Base-by-base conservation (phyloP, 1,140 invertebrate species). In the Lordiphosa collinella region DNA sequence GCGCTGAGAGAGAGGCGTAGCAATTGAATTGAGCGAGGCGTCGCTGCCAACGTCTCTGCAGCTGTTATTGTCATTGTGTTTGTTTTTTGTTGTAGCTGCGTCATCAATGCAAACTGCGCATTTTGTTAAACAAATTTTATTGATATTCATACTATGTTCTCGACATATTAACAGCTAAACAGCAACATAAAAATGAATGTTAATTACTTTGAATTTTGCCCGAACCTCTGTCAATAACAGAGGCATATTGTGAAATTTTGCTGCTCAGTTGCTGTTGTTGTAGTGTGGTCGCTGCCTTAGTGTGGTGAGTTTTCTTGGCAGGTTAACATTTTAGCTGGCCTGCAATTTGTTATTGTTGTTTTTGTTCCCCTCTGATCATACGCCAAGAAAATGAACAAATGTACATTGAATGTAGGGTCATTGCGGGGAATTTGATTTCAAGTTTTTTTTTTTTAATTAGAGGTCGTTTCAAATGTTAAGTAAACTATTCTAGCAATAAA, bases 81-180 rank as follows among this genome's bases (percentile, higher is more conserved):
- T 70, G 25, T 29, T 43, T 43, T 18, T 11, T 43, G 18, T 49
- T 71, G 75, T 67, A 79, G 74, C 75, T 82, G 78, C 78, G 78
- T 82, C 78, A 82, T 82, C 79, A 78, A 69, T 82, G 78, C 78
- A 65, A 82, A 82, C 78, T 82, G 78, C 78, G 78, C 78, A 82
- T 67, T 82, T 80, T 71, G 52, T 51, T 57, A 31, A 72, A 68
- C 64, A 59, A 61, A 38, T 63, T 31, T 75, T 22, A 0, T 22
- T 49, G 14, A 41, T 59, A 66, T 62, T 75, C 52, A 67, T 67
- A 58, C 59, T 63, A 60, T 59, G 46, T 75, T 50, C 34, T 35
- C 25, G 16, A 35, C 36, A 25, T 22, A 35, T 10, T 43, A 40
- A 31, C 18, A 50, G 22, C 25, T 37, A 51, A 29, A n/a, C 36